Conservation (phyloP, 2,113 vertebrate species). For the Peromyscus polionotus region DNA sequence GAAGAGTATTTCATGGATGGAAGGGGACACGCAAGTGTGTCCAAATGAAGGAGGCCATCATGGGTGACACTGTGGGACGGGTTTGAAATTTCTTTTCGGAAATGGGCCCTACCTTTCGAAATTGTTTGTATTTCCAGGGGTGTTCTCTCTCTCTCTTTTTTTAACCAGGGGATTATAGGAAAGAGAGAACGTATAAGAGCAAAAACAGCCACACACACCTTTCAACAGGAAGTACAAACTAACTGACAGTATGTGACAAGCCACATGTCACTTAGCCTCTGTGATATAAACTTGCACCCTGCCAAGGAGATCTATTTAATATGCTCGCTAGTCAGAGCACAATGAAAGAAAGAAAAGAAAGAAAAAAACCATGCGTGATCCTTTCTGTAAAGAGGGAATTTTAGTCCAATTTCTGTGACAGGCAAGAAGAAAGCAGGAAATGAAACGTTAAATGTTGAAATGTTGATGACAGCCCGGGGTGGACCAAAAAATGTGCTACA, state of each 20-base stretch:
- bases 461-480: conserved; percentile 66
- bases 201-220: not conserved
- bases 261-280: conserved; percentile 11
- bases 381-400: conserved; percentile 47
- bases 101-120: not conserved
- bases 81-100: not conserved
- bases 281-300: not conserved
- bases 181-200: not conserved
- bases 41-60: not conserved
- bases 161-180: not conserved
- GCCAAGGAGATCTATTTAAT: conserved; percentile 5
- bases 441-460: conserved; percentile 65
- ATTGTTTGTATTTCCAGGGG: not conserved
- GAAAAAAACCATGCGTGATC: not conserved
- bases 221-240: not conserved
- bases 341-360: not conserved
- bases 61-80: not conserved
- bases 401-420: conserved; percentile 44
- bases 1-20: not conserved
- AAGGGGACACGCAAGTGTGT: not conserved
- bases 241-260: conserved; percentile 45
- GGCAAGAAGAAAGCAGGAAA: conserved; percentile 79
- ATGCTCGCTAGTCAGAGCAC: conserved; percentile 61
- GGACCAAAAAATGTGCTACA: not conserved
- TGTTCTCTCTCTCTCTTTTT: not conserved